Conservation (phyloP, 2,888 invertebrate species). For the Tiliacea aurago region DNA sequence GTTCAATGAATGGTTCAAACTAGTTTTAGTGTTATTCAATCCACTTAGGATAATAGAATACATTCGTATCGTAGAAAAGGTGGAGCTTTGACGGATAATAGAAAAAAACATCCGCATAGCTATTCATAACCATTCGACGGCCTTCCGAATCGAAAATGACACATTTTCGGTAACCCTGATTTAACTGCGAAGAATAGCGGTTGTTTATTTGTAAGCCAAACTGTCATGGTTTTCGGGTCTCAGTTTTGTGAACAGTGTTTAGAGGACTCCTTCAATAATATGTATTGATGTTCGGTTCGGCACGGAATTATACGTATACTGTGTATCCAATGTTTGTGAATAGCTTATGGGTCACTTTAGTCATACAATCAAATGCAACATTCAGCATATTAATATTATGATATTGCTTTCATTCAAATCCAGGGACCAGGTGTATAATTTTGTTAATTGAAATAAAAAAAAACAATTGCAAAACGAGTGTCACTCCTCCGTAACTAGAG, state of each 20-base stretch:
- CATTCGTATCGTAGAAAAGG: conserved; percentile 29
- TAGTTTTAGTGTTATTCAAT: conserved; percentile 27
- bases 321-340: too few species aligned
- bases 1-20: not conserved
- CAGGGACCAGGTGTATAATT: conserved; percentile 40
- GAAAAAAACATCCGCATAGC: conserved; percentile 55
- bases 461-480: not conserved
- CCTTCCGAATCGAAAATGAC: too few species aligned
- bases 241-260: too few species aligned
- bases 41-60: conserved; percentile 10
- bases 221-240: too few species aligned
- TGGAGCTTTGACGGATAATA: conserved; percentile 32
- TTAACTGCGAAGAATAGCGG: too few species aligned
- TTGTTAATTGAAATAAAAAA: not conserved
- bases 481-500: not conserved
- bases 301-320: too few species aligned
- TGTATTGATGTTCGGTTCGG: too few species aligned
- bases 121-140: too few species aligned
- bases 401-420: conserved; percentile 34
- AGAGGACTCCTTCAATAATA: too few species aligned
- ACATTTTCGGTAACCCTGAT: too few species aligned
- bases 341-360: conserved; percentile 45
- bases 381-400: conserved; percentile 23
- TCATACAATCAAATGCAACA: conserved; percentile 45
- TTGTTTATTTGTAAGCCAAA: too few species aligned